These are phyloP conservation scores for Scolopax bukidnonensis DNA, from an alignment of 2,797 vertebrate genomes.

Conservation along the genomic window DNA sequence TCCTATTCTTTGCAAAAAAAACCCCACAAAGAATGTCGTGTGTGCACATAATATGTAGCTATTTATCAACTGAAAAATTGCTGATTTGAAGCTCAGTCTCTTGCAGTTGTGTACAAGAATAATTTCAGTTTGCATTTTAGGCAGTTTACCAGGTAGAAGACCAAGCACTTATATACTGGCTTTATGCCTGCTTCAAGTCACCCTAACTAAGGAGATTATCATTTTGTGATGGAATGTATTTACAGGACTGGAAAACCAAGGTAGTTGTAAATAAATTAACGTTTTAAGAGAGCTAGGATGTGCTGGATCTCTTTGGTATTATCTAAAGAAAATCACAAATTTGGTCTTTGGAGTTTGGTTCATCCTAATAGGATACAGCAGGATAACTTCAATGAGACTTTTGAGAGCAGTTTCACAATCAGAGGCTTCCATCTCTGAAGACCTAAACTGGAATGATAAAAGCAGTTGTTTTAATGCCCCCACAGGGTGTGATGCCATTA, in stretches of 20 bases:
- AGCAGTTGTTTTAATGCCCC: constrained; percentile 57
- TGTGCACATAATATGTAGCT: not conserved
- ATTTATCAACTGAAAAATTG: not conserved
- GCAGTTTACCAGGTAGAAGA: not conserved
- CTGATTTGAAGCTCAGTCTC: not conserved
- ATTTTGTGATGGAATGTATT: constrained; percentile 37
- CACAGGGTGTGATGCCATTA: constrained; percentile 36
- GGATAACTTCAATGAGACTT: constrained; percentile 36
- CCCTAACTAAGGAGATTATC: constrained; percentile 7
- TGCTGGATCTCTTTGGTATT: not conserved
- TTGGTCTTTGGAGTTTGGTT: constrained; percentile 4
- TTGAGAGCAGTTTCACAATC: constrained; percentile 48
- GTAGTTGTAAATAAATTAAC: not conserved
- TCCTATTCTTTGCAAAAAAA: not conserved
- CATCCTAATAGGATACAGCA: constrained; percentile 29
- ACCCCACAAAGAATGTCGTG: not conserved
- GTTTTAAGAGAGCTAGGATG: not conserved
- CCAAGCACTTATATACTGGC: not conserved
- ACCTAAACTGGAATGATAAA: constrained; percentile 41
- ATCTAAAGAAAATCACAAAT: not conserved
- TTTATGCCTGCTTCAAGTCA: not conserved
- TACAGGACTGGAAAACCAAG: not conserved
- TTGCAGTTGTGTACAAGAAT: not conserved
- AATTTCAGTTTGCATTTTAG: not conserved
- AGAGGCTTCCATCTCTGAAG: constrained; percentile 37